phyloP scores from a whole-genome alignment of 2,888 invertebrate genomes.

The Drosophila diplacantha region DNA sequence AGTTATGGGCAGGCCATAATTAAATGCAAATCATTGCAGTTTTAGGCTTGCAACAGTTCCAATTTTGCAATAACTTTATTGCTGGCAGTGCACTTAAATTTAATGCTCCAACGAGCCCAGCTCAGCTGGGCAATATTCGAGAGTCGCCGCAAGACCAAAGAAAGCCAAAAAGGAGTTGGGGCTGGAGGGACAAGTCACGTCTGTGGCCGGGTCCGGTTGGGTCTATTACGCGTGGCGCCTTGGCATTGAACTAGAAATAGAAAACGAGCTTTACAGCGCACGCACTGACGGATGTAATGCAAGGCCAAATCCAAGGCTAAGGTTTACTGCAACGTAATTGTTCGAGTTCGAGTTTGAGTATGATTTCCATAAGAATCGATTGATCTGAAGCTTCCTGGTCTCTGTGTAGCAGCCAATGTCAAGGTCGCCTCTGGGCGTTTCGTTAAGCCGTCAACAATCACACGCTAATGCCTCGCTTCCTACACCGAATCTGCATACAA shows the following conservation, averaged over 20 bases:
- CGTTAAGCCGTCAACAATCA: constrained; percentile 20
- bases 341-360: not conserved
- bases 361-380: constrained; percentile 8
- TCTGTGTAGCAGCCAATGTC: constrained; percentile 9
- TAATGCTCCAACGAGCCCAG: constrained; percentile 45
- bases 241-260: constrained; percentile 43
- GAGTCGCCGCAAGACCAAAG: constrained; percentile 27
- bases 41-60: constrained; percentile 18
- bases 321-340: not conserved
- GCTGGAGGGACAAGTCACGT: constrained; percentile 27
- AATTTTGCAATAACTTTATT: constrained; percentile 12
- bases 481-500: constrained; percentile 27
- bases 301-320: constrained; percentile 13
- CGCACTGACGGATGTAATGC: constrained; percentile 30
- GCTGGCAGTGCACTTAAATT: constrained; percentile 18
- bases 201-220: constrained; percentile 7
- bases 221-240: constrained; percentile 18
- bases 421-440: constrained; percentile 14
- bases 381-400: constrained; percentile 17
- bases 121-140: constrained; percentile 3
- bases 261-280: constrained; percentile 12
- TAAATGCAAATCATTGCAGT: constrained; percentile 55
- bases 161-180: constrained; percentile 37
- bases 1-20: constrained; percentile 25
- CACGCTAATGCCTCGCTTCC: constrained; percentile 10